Base-by-base conservation (phyloP, 2,797 vertebrate genomes). In the Centropyge bicolor region DNA sequence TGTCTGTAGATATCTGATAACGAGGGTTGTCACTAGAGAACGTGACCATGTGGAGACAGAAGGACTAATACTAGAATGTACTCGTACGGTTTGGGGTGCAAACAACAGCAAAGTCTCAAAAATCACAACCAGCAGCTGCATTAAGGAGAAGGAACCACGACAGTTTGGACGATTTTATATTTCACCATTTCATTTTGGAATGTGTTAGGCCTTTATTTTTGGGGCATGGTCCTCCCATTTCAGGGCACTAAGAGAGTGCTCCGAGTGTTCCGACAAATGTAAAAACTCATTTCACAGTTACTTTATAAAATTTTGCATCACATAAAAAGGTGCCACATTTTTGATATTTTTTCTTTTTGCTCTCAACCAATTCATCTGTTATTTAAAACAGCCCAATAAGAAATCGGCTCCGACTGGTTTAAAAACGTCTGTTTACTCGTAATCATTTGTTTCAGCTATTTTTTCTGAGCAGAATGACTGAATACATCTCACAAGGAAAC, bases 71-170 rank as follows among this genome's bases (percentile, higher is more conserved):
- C 20, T 10, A 82, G 85, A 90, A 89, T 83, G 81, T 84, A 86
- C 75, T 80, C 56, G 70, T 14, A 16, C 52, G 4, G 72, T 74
- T 43, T 24, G 60, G 66, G 76, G 63, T 79, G 68, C 76, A 86
- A 82, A 63, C 65, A 61, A 24, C 70, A 54, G 59, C 66, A 67
- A 31, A 51, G 77, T 83, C 74, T 86, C 77, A 79, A 74, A 81
- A 62, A 74, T 75, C 79, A 22, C 70, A 88, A 88, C 88, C 90
- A 88, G 91, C 90, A 89, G 60, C 77, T 78, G 81, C 78, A 76
- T 16, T 31, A 31, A 31, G 27, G 38, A 72, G 57, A 22, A 75
- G 60, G 55, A 87, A 56, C 73, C 62, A 51, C 8, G 40, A 64
- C 13, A 17, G 19, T 64, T 55, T 31, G 54, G 73, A 86, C 46